Percentiles rank a stretch among this genome's conserved stretches.
These are phyloP conservation scores for Aspidiotus destructor DNA, from an alignment of 2,888 invertebrate genomes.

Conservation along the genomic window DNA sequence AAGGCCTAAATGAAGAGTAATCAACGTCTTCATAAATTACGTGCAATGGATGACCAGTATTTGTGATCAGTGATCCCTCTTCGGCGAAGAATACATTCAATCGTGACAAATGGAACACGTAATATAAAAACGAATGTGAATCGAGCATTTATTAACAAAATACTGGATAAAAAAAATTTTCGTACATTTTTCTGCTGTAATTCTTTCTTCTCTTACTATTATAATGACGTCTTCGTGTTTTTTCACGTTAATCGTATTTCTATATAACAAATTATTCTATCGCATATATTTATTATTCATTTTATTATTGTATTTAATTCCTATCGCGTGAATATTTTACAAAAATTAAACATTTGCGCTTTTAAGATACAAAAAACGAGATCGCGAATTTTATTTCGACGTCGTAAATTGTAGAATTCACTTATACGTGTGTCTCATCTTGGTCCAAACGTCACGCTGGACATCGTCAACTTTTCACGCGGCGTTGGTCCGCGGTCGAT, in stretches of 20 bases:
- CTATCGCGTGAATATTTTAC: slow-evolving; percentile 22
- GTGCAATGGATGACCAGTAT: too few species aligned
- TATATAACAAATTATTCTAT: slow-evolving; percentile 19
- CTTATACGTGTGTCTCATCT: too few species aligned
- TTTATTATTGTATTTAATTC: background rate
- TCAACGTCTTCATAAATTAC: too few species aligned
- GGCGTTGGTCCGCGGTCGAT: too few species aligned
- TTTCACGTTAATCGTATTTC: slow-evolving; percentile 16
- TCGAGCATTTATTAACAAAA: slow-evolving; percentile 30
- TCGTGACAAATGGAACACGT: background rate
- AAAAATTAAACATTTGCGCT: slow-evolving; percentile 16
- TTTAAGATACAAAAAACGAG: background rate
- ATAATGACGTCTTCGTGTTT: slow-evolving; percentile 10
- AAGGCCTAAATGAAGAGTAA: background rate
- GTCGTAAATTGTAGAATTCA: too few species aligned
- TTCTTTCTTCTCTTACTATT: background rate
- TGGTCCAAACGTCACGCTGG: too few species aligned
- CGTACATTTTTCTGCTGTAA: slow-evolving; percentile 11
- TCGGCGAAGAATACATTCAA: too few species aligned
- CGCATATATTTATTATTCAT: slow-evolving; percentile 16
- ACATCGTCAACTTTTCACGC: too few species aligned
- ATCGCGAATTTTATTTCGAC: too few species aligned
- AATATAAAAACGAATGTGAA: background rate
- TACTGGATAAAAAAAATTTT: background rate
- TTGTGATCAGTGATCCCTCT: too few species aligned